Evolutionary conservation across 2,888 invertebrate species (phyloP).

Genomic region (Schizaphis graminum): DNA sequence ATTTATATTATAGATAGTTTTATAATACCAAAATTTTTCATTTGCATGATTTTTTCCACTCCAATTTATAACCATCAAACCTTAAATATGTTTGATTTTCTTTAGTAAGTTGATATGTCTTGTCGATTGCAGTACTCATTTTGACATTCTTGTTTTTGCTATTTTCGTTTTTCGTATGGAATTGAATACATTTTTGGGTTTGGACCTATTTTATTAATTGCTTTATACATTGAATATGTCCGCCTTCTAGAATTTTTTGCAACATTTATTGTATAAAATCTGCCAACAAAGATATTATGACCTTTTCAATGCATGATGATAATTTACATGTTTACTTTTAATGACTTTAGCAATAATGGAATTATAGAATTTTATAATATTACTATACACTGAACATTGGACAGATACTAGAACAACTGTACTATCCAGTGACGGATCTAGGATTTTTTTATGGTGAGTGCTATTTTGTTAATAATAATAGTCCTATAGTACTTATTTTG

Average conservation of each 20-base stretch:
- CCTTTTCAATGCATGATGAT: neutral
- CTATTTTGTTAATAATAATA: too few species aligned
- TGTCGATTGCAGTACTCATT: neutral
- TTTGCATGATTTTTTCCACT: too few species aligned
- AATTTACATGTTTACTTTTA: neutral
- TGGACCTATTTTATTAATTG: neutral
- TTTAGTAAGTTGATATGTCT: too few species aligned
- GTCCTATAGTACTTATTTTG: too few species aligned
- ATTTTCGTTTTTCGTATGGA: neutral
- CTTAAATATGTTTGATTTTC: too few species aligned
- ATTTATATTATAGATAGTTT: too few species aligned
- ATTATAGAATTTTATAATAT: neutral
- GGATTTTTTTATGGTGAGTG: too few species aligned
- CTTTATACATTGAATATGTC: neutral
- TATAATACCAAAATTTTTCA: too few species aligned
- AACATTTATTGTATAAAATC: neutral
- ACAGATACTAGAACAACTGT: too few species aligned
- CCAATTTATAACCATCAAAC: too few species aligned
- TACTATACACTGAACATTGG: neutral
- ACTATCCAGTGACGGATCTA: too few species aligned
- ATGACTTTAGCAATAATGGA: neutral
- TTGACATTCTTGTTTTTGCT: neutral
- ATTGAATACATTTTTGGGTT: neutral
- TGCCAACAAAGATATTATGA: neutral
- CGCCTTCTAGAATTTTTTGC: neutral